Evolutionary conservation across 2,888 invertebrate species (phyloP).

Genomic region (Diabrotica balteata): DNA sequence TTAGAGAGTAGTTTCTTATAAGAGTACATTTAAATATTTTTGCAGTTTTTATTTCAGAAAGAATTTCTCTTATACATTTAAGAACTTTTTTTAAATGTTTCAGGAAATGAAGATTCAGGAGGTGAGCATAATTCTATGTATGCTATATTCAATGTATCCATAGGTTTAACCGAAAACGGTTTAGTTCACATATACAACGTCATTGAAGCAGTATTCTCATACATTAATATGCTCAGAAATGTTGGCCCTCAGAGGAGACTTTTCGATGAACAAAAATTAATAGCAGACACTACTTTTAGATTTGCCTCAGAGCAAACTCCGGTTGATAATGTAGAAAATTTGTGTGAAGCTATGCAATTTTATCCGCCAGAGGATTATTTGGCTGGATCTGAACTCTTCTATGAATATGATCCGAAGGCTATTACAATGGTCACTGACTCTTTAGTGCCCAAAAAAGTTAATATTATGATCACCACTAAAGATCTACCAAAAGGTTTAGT

Average conservation of each 20-base stretch:
- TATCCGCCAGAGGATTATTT: slow-evolving; percentile 82
- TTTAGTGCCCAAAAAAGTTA: slow-evolving; percentile 71
- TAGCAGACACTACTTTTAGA: slow-evolving; percentile 77
- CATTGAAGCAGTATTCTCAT: slow-evolving; percentile 79
- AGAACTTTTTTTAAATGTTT: no score
- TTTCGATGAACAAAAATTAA: slow-evolving; percentile 75
- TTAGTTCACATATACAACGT: slow-evolving; percentile 75
- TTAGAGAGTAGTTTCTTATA: no score
- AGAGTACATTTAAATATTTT: no score
- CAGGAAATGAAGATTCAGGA: slow-evolving; percentile 76
- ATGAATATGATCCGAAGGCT: slow-evolving; percentile 76
- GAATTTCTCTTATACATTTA: no score
- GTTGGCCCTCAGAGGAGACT: slow-evolving; percentile 74
- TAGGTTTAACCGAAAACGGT: slow-evolving; percentile 82
- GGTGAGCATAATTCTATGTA: slow-evolving; percentile 82
- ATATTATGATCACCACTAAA: slow-evolving; percentile 75
- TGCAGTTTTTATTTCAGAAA: no score
- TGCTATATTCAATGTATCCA: slow-evolving; percentile 74
- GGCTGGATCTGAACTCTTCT: slow-evolving; percentile 76
- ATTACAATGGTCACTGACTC: slow-evolving; percentile 68
- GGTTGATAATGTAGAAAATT: slow-evolving; percentile 77
- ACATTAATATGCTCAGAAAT: slow-evolving; percentile 74
- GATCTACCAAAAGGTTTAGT: slow-evolving; percentile 61
- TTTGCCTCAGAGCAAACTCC: slow-evolving; percentile 76
- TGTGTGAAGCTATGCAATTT: slow-evolving; percentile 81